Evolutionary conservation across 92 coral and sea anemone species (phyloP).

Genomic region (Paragorgia papillata): DNA sequence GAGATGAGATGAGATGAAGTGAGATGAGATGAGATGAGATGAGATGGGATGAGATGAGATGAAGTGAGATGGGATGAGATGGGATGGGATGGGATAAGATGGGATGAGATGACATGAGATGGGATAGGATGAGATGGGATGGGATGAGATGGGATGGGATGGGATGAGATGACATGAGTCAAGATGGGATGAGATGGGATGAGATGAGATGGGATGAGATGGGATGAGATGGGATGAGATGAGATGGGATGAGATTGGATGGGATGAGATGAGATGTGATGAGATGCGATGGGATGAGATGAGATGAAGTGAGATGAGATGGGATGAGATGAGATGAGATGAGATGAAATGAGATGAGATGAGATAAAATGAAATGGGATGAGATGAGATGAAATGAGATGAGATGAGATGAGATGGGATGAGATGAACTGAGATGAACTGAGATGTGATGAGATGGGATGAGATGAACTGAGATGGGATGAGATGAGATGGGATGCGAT

Average conservation of each 20-base stretch:
- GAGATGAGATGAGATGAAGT: slow-evolving; percentile 9
- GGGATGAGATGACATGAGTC: slow-evolving; percentile 33
- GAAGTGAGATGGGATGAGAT: slow-evolving; percentile 12
- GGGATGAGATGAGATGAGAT: slow-evolving; percentile 9
- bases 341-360: slow-evolving; percentile 6
- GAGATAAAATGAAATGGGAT: not conserved
- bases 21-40: slow-evolving; percentile 22
- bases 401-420: slow-evolving; percentile 20
- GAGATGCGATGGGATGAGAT: not conserved
- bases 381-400: slow-evolving; percentile 8
- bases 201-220: not conserved
- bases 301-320: slow-evolving; percentile 20
- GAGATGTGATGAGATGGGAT: not conserved
- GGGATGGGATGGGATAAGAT: not conserved
- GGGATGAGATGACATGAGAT: slow-evolving; percentile 25
- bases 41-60: slow-evolving; percentile 9
- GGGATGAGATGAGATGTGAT: not conserved
- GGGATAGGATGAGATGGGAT: slow-evolving; percentile 33
- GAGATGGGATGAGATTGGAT: slow-evolving; percentile 20
- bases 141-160: slow-evolving; percentile 34
- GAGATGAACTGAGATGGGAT: slow-evolving; percentile 10
- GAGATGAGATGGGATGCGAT: slow-evolving; percentile 5
- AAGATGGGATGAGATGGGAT: slow-evolving; percentile 31
- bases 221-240: slow-evolving; percentile 7
- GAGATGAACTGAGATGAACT: not conserved